These are phyloP conservation scores for Lasaia peninsularis DNA, from an alignment of 1,140 invertebrate species.

Conservation along the genomic window DNA sequence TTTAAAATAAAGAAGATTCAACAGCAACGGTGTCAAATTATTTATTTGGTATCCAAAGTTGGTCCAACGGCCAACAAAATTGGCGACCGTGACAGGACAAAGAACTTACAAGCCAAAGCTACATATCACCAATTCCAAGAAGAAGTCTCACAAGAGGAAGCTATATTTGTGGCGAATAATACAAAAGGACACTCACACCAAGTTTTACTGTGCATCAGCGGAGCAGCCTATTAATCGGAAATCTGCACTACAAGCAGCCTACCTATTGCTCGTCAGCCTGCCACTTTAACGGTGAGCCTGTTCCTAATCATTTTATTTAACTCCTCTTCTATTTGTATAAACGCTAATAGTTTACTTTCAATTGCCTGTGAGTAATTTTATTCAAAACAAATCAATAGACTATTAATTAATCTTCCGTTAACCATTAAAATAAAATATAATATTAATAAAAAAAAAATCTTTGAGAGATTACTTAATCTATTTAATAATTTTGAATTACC, in stretches of 20 bases:
- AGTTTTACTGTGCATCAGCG: neutral
- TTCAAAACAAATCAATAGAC: neutral
- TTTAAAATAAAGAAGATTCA: too few relatives aligned
- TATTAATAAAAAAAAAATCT: neutral
- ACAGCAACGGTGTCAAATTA: too few relatives aligned
- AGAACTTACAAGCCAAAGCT: neutral
- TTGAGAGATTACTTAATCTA: neutral
- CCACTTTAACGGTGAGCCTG: neutral
- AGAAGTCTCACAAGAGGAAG: neutral
- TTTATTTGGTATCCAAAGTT: neutral
- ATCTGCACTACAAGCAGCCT: neutral
- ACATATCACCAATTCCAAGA: neutral
- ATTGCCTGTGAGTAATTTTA: neutral
- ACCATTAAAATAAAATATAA: too few relatives aligned
- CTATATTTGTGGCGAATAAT: neutral
- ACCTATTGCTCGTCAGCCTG: neutral
- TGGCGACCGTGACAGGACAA: neutral
- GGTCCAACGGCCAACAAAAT: neutral
- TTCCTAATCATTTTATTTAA: neutral
- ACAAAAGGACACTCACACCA: slow-evolving; percentile 1
- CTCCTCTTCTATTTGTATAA: neutral
- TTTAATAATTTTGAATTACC: neutral
- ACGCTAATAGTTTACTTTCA: neutral
- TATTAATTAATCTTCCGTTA: too few relatives aligned
- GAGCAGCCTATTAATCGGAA: neutral